Evolutionary conservation across 2,113 vertebrate genomes (phyloP), one percentile per base, ranked within the genome.

Genomic region (Dasypus novemcinctus): DNA sequence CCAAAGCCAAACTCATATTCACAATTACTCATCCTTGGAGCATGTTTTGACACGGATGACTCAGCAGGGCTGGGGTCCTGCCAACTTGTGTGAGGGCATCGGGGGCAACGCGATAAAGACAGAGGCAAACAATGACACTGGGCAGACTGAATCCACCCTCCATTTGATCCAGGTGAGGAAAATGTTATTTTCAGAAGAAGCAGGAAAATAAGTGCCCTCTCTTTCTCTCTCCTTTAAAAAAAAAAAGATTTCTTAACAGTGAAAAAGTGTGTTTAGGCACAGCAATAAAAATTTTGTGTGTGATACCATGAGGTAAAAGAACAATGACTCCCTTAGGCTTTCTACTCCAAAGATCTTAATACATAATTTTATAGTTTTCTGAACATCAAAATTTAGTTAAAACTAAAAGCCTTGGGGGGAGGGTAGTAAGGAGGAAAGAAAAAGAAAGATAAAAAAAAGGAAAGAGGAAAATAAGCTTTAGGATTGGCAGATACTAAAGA

Each of bases 1-100:
- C 33, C 88, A 97, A 93, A 95, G 95, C 88, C 93, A 97, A 97
- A 94, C 52, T 91, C 83, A 85, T 89, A 85, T 72, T 96, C 93
- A 84, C 88, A 97, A 96, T 72, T 89, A 96, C 72, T 87, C 80
- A 57, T 20, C 69, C 91, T 98, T 92, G 92, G 95, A 95, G 72
- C 12, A 72, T 76, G 95, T 96, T 92, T 95, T 97, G 97, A 97
- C 91, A 96, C n/a, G 84, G 96, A 84, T 75, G 68, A 94, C 96
- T 94, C 0, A 3, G 59, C 59, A 93, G 52, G 54, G 36, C 76
- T 38, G 89, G 79, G 68, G 61, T 94, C 76, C 33, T 82, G 81
- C 13, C 85, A 92, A 69, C 29, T 25, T 69, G 52, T 69, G 29
- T 43, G 66, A 46, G 10, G 46, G n/a, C 71, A n/a, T 36, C 12